Base-by-base conservation (phyloP, 2,888 invertebrate species). In the Sarcophaga carnaria region DNA sequence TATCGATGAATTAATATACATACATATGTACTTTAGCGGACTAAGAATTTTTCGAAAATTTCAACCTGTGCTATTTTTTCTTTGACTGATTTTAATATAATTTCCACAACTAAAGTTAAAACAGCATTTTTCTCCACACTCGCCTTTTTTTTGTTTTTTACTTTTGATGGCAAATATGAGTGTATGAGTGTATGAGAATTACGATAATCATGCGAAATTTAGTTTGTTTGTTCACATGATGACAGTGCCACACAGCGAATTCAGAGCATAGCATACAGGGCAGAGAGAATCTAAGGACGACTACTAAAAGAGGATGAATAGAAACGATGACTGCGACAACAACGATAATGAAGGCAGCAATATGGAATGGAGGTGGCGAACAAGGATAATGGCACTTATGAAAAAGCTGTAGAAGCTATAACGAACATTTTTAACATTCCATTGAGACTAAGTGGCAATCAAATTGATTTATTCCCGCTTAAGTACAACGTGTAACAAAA, bases 391-490 rank as follows among this genome's bases (percentile, higher is more conserved):
- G 76, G 45, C 60, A 85, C 66, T 85, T 80, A 72, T 69, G 62
- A 75, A 54, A 37, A 62, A 76, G 27, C 63, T 79, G 71, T n/a
- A 83, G 75, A 75, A 74, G 83, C 77, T 83, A 76, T 86, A 83
- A 86, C 45, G 54, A 77, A 80, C 69, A 81, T 71, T 84, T 86
- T 87, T 86, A 81, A 86, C 85, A 88, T 87, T 70, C 86, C 88
- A 85, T 77, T 67, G 88, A 84, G 87, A 84, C 87, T 88, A 88
- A 88, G 88, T 88, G 90, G 89, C 89, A 90, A 90, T 91, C 90
- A 92, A 91, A 90, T 91, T 92, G 92, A 91, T 91, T 92, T 91
- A 91, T 92, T 91, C 90, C 85, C 90, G 89, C 88, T 90, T 89
- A 90, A 88, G 90, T 89, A 86, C 78, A 67, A 69, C 80, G 83